A percentile compares a stretch with the other conserved stretches of the same genome.
Conservation (phyloP, 2,113 vertebrate species). For the Bostrychus sinensis region DNA sequence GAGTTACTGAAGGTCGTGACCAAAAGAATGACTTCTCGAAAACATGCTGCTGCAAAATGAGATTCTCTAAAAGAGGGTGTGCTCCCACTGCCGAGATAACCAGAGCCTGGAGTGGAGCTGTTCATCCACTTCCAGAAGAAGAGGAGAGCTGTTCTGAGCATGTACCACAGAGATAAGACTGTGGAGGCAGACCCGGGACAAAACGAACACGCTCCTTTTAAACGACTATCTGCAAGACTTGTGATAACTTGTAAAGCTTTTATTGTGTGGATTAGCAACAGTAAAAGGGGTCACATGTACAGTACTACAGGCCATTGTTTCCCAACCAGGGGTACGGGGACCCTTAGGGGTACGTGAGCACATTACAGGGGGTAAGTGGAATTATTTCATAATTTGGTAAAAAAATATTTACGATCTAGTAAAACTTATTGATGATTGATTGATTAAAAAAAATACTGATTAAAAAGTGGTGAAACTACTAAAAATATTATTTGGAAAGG, state of each 20-base stretch:
- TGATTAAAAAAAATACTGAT: too few relatives aligned
- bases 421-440: too few relatives aligned
- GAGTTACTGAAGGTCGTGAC: background rate
- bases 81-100: background rate
- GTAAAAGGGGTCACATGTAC: too few relatives aligned
- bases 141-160: background rate
- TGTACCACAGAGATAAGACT: background rate
- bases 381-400: too few relatives aligned
- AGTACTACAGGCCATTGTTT: too few relatives aligned
- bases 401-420: too few relatives aligned
- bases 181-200: background rate
- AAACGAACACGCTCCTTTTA: background rate
- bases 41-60: constrained; percentile 6
- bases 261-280: too few relatives aligned
- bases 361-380: too few relatives aligned
- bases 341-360: too few relatives aligned
- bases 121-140: background rate
- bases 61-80: background rate
- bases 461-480: too few relatives aligned
- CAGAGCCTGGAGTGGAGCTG: background rate
- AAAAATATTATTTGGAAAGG: too few relatives aligned
- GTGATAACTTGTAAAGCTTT: background rate
- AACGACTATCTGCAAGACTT: background rate
- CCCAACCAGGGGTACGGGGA: too few relatives aligned
- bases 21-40: background rate